phyloP scores from a whole-genome alignment of 2,888 invertebrate species.

The Geophilus truncorum region DNA sequence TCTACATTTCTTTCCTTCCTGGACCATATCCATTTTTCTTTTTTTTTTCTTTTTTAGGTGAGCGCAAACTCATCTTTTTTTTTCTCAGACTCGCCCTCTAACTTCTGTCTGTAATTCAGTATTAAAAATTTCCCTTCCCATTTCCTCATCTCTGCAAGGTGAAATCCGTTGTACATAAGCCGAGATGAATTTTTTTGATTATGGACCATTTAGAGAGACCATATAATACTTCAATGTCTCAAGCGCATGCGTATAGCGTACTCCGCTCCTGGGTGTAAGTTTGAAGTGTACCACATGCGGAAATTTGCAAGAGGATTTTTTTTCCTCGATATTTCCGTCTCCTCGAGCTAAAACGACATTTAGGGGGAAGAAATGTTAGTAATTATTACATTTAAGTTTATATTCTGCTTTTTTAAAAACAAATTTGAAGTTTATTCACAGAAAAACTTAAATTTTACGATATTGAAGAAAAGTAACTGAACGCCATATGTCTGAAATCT shows the following conservation, averaged over 20 bases:
- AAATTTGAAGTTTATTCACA: too few species aligned
- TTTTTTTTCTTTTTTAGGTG: background rate
- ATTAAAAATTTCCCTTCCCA: background rate
- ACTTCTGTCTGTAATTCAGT: background rate
- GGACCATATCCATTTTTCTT: background rate
- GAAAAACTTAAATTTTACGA: too few species aligned
- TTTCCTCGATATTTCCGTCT: too few species aligned
- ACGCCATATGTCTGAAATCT: too few species aligned
- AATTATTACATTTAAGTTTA: too few species aligned
- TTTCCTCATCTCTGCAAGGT: constrained; percentile 3
- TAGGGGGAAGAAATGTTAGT: too few species aligned
- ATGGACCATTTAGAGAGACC: constrained; percentile 8
- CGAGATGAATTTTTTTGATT: constrained; percentile 25
- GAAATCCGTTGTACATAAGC: constrained; percentile 18
- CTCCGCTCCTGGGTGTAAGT: background rate
- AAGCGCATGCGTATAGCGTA: background rate
- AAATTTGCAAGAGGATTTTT: background rate
- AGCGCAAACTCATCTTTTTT: background rate
- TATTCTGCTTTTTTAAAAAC: too few species aligned
- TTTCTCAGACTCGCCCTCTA: background rate
- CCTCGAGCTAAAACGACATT: too few species aligned
- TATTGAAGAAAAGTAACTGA: too few species aligned
- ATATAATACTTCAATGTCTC: background rate
- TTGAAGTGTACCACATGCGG: background rate
- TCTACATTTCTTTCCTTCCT: background rate